Base-by-base conservation (phyloP, 1,140 invertebrate genomes). In the Apocrypta bakeri region DNA sequence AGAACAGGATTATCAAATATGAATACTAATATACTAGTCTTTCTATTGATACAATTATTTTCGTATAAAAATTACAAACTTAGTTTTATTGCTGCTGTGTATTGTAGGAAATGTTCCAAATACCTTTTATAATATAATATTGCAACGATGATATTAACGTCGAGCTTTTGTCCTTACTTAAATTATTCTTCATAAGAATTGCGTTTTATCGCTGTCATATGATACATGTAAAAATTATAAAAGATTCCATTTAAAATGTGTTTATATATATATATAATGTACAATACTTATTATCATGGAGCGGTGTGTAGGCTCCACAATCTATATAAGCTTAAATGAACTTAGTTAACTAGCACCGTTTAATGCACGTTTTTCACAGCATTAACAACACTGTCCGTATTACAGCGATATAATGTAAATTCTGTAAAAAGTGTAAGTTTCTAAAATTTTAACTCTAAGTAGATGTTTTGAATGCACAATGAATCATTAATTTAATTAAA, bases 271-370 rank as follows among this genome's bases (percentile, higher is more conserved):
- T 81, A 77, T 78, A 31, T 64, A 81, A 81, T 81, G 2, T 81
- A 78, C 81, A 82, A 71, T 82, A 42, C 74, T 82, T 82, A 82
- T 37, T n/a, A 29, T 40, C 31, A 56, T 81, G 40, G 48, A 56
- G 72, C 42, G 24, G 48, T 69, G 31, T 64, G 37, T 12, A 29
- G 33, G 72, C 66, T 82, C 21, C 66, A 29, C 29, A 63, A 72
- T 40, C 27, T 14, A 4, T 76, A 37, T 42, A 25, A 81, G 42
- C 21, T n/a, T 63, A 71, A 61, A 27, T 77, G 64, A 66, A 82
- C 74, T 82, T 77, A 78, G 81, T 82, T 77, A 82, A 82, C 74
- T 82, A 82, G 81, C 81, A 82, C 81, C 81, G 80, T 76, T 72
- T 72, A 56, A 63, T 64, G 48, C 33, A 72, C 56, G 63, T 31